Conservation (phyloP, 2,113 vertebrate species). For the Rafetus swinhoei region DNA sequence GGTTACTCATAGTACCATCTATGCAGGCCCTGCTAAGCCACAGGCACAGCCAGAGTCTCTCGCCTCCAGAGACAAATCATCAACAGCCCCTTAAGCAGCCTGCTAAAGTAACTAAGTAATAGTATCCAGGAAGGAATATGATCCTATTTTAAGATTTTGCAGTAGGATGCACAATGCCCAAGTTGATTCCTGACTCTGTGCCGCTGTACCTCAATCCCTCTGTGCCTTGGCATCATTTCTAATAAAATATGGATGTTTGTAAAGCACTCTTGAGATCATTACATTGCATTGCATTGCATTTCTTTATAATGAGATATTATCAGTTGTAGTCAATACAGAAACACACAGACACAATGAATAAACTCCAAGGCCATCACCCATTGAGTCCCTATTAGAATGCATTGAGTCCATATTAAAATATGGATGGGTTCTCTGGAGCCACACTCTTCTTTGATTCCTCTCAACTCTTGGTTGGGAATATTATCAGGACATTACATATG, state of each 20-base stretch:
- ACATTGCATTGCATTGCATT: background rate
- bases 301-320: background rate
- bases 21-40: too few species aligned
- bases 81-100: too few species aligned
- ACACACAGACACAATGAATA: background rate
- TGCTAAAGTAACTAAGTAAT: background rate
- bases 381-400: background rate
- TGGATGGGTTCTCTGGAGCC: background rate
- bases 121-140: rapidly evolving
- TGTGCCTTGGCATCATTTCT: background rate
- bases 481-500: background rate
- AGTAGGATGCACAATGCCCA: rapidly evolving
- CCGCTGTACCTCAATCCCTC: background rate
- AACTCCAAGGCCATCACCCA: background rate
- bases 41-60: too few species aligned
- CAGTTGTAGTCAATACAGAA: background rate
- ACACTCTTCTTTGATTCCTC: background rate
- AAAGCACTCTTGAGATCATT: background rate
- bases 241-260: background rate
- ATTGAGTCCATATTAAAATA: background rate
- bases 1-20: too few species aligned
- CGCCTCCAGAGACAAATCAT: too few species aligned
- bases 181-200: background rate
- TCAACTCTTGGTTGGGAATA: background rate
- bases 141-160: background rate